Percentiles rank a stretch among this genome's conserved stretches.
Conservation (phyloP, 2,888 invertebrate species). For the Pristionchus mayeri region DNA sequence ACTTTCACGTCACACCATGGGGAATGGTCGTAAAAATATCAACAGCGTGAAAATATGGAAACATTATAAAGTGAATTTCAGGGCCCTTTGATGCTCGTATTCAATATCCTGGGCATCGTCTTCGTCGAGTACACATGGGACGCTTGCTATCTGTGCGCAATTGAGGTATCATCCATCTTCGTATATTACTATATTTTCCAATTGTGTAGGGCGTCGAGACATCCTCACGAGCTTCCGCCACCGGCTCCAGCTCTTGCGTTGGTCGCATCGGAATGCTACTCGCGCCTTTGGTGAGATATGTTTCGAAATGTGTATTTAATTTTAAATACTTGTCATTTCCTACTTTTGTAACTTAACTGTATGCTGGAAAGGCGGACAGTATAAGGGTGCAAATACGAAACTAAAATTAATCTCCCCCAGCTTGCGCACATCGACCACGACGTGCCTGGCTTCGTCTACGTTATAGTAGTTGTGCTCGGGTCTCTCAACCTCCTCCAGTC, state of each 20-base stretch:
- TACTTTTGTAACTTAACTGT: too few species aligned
- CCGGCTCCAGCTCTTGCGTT: constrained; percentile 71
- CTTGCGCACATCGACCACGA: not conserved
- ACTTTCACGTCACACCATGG: too few species aligned
- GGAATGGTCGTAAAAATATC: too few species aligned
- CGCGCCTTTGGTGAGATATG: constrained; percentile 65
- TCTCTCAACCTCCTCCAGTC: constrained; percentile 31
- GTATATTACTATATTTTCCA: not conserved
- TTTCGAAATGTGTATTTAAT: too few species aligned
- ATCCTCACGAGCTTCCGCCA: constrained; percentile 62
- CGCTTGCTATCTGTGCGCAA: constrained; percentile 74
- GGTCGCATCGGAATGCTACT: constrained; percentile 72
- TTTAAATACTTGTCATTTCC: not conserved
- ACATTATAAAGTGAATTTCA: constrained; percentile 45
- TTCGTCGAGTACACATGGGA: constrained; percentile 76
- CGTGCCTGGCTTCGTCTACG: not conserved
- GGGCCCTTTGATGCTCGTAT: constrained; percentile 69
- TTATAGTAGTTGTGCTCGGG: constrained; percentile 1
- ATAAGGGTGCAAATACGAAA: not conserved
- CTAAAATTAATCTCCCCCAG: not conserved
- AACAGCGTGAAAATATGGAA: not conserved
- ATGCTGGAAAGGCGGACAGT: not conserved
- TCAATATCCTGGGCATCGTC: constrained; percentile 72
- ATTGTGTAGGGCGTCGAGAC: constrained; percentile 12
- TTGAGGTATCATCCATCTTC: too few species aligned